Evolutionary conservation across 2,113 vertebrate species (phyloP).

Genomic region (Tichodroma muraria): DNA sequence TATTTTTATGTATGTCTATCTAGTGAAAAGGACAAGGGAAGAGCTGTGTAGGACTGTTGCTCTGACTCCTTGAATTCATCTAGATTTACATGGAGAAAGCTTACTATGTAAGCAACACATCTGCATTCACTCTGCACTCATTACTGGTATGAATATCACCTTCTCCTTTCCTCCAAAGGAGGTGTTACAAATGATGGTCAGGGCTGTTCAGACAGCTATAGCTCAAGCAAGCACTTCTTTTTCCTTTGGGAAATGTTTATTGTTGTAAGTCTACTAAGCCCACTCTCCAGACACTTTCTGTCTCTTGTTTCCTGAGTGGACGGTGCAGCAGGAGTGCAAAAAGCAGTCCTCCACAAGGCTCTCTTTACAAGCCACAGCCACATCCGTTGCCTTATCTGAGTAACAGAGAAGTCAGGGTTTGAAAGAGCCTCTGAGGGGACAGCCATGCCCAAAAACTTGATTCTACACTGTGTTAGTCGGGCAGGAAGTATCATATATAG

Average conservation of each 20-base stretch:
- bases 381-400: background rate
- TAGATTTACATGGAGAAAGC: background rate
- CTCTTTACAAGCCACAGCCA: background rate
- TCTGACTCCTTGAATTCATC: background rate
- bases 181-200: background rate
- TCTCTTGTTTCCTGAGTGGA: background rate
- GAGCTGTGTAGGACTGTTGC: background rate
- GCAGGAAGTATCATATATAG: background rate
- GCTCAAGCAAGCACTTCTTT: background rate
- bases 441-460: background rate
- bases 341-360: background rate
- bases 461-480: background rate
- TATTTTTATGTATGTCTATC: background rate
- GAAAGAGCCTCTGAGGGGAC: background rate
- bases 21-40: background rate
- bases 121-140: background rate
- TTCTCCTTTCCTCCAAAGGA: background rate
- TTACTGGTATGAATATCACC: background rate
- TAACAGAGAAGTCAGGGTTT: background rate
- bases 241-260: background rate
- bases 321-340: rapidly evolving
- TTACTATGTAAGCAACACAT: background rate
- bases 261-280: background rate
- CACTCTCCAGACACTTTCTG: background rate
- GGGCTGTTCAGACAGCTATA: background rate